phyloP scores from a whole-genome alignment of 1,140 invertebrate species.

The Conopomorpha cramerella region DNA sequence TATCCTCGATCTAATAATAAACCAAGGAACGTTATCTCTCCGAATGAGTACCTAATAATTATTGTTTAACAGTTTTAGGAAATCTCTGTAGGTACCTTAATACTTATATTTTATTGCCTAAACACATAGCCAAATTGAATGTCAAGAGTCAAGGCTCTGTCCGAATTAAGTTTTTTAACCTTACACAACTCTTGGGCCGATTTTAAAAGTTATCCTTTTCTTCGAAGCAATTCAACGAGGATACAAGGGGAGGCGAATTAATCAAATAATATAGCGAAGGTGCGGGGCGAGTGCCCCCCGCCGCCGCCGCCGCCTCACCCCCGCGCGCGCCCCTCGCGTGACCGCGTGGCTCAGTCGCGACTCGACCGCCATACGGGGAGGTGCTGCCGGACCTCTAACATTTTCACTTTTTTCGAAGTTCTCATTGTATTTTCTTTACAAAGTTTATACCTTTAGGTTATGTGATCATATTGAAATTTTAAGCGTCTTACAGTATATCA shows the following conservation, averaged over 20 bases:
- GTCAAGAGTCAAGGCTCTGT: no score
- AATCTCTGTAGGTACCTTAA: no score
- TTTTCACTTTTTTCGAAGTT: constrained; percentile 58
- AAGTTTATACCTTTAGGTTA: constrained; percentile 46
- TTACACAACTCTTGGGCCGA: no score
- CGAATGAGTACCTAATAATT: no score
- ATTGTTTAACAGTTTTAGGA: no score
- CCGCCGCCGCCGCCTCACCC: constrained; percentile 12
- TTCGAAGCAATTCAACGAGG: constrained; percentile 51
- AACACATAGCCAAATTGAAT: no score
- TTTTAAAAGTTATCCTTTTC: constrained; percentile 57
- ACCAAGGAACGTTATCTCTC: no score
- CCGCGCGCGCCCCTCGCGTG: constrained; percentile 17
- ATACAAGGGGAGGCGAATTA: constrained; percentile 59
- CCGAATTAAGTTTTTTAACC: no score
- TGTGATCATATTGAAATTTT: constrained; percentile 40
- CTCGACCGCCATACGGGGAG: constrained; percentile 40
- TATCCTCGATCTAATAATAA: no score
- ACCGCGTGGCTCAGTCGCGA: constrained; percentile 53
- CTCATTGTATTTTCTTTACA: constrained; percentile 49
- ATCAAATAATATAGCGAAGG: constrained; percentile 57
- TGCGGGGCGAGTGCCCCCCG: constrained; percentile 26
- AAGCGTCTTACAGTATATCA: constrained; percentile 34
- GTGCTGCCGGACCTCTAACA: constrained; percentile 43
- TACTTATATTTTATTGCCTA: no score